Percentiles rank a stretch among this genome's conserved stretches.
These are phyloP conservation scores for Halichoerus grypus DNA, from an alignment of 2,113 vertebrate genomes.

Conservation along the genomic window DNA sequence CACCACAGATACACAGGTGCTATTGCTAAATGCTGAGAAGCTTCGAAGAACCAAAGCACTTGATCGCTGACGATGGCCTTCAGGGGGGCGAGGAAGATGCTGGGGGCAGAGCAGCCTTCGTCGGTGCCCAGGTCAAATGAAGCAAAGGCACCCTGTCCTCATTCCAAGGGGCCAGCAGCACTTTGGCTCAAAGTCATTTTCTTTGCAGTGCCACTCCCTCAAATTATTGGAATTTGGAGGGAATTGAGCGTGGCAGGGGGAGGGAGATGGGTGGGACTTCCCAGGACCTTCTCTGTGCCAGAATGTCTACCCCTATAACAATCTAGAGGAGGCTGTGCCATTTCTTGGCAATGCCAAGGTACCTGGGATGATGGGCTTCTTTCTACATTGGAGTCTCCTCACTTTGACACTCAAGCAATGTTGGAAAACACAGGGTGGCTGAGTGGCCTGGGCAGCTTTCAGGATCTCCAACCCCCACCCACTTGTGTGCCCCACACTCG, in stretches of 20 bases:
- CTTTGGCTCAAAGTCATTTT: background rate
- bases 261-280: background rate
- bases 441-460: background rate
- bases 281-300: background rate
- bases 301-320: background rate
- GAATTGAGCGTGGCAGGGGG: background rate
- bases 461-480: background rate
- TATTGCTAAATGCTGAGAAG: background rate
- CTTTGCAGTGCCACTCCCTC: background rate
- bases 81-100: background rate
- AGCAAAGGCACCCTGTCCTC: background rate
- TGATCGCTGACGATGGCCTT: background rate
- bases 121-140: background rate
- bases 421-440: background rate
- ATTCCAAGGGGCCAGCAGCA: background rate
- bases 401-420: background rate
- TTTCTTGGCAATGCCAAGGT: background rate
- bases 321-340: background rate
- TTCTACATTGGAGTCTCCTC: background rate
- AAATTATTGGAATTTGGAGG: background rate
- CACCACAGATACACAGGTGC: no score
- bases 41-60: conserved; percentile 32
- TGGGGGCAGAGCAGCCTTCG: background rate
- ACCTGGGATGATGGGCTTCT: background rate
- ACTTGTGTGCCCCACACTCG: no score